Conservation (phyloP, 2,797 vertebrate species). For the Chaetodon trifasciatus region DNA sequence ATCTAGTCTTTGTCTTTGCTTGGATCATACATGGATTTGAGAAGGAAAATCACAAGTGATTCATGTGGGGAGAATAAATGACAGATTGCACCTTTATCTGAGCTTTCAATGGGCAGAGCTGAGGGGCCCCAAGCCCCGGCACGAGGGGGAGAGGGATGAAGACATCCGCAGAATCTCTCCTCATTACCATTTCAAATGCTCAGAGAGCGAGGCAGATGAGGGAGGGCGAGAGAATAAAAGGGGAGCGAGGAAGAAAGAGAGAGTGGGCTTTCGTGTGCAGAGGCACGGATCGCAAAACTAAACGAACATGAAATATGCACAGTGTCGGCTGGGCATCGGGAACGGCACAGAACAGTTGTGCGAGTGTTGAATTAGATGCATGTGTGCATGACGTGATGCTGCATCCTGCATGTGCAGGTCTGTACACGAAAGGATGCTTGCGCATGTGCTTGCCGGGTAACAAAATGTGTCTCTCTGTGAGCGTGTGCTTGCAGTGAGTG, state of each 20-base stretch:
- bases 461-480: conserved; percentile 16
- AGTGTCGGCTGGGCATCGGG: conserved; percentile 64
- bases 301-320: conserved; percentile 87
- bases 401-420: conserved; percentile 51
- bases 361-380: conserved; percentile 54
- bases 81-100: conserved; percentile 81
- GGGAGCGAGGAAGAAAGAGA: conserved; percentile 61
- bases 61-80: conserved; percentile 74
- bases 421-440: conserved; percentile 29
- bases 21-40: conserved; percentile 57
- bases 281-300: conserved; percentile 83
- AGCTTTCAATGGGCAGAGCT: conserved; percentile 72
- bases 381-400: conserved; percentile 37
- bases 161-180: conserved; percentile 84
- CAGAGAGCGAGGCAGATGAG: conserved; percentile 74
- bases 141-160: conserved; percentile 78
- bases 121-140: conserved; percentile 69
- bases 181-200: conserved; percentile 87
- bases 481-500: not conserved
- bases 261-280: conserved; percentile 84
- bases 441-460: conserved; percentile 17
- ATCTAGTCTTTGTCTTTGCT: conserved; percentile 43
- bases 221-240: conserved; percentile 73
- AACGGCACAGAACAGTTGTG: conserved; percentile 38
- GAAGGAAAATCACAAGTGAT: conserved; percentile 64